These are phyloP conservation scores for Gorsachius goisagi DNA, from an alignment of 2,113 vertebrate species.

Conservation along the genomic window DNA sequence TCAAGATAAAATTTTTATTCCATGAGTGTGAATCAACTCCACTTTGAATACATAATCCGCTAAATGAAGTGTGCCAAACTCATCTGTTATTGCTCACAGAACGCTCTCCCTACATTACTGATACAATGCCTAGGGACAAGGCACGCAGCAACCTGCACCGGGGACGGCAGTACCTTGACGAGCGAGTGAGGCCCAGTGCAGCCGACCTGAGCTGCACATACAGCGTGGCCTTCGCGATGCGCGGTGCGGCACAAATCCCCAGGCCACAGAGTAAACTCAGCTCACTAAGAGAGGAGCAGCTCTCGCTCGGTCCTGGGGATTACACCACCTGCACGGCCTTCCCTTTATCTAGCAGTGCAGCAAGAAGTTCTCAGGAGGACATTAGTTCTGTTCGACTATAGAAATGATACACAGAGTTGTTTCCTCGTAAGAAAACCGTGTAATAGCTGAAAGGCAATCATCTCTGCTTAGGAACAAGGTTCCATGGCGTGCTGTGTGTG, in stretches of 20 bases:
- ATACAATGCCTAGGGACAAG: neutral
- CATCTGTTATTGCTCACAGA: neutral
- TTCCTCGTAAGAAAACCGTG: neutral
- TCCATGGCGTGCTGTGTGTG: neutral
- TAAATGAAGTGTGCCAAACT: neutral
- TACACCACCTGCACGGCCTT: no score
- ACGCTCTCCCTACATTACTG: neutral
- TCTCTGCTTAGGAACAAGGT: neutral
- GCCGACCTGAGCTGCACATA: neutral
- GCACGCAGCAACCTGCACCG: neutral
- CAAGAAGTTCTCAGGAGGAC: neutral
- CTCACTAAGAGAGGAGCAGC: neutral
- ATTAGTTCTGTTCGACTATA: neutral
- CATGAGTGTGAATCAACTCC: neutral
- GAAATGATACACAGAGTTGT: neutral
- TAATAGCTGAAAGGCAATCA: neutral
- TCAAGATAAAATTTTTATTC: neutral
- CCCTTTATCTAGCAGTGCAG: neutral
- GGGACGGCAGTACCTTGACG: rapidly evolving
- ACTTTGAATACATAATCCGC: neutral
- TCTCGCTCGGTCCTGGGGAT: neutral
- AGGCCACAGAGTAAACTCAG: rapidly evolving
- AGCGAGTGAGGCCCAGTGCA: neutral
- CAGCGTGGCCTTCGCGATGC: neutral
- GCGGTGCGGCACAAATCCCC: no score